Conservation (phyloP, 2,888 invertebrate species). For the Laothoe populi region DNA sequence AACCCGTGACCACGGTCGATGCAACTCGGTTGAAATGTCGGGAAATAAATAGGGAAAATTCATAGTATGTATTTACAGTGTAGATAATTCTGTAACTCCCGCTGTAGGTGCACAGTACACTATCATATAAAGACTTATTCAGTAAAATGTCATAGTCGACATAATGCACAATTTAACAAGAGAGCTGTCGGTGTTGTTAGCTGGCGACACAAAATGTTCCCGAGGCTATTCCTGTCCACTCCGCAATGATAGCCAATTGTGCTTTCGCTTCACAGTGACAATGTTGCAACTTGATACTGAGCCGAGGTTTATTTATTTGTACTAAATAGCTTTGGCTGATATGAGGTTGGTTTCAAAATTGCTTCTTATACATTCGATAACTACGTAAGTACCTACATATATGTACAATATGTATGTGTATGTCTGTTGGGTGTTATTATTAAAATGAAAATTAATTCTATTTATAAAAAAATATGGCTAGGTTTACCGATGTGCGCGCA, state of each 20-base stretch:
- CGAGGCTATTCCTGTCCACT: constrained; percentile 19
- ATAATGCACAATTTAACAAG: constrained; percentile 47
- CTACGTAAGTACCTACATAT: neutral
- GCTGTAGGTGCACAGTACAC: neutral
- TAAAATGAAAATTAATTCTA: no score
- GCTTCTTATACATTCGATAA: neutral
- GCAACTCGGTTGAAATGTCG: no score
- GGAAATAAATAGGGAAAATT: no score
- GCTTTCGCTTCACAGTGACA: constrained; percentile 11
- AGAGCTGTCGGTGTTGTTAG: constrained; percentile 38
- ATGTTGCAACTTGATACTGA: constrained; percentile 25
- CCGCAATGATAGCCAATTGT: constrained; percentile 22
- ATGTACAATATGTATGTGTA: no score
- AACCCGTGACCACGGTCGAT: no score
- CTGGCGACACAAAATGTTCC: constrained; percentile 21
- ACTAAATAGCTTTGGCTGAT: neutral
- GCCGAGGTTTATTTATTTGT: neutral
- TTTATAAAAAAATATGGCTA: no score
- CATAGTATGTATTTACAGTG: no score
- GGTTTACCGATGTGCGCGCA: no score
- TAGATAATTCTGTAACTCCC: neutral
- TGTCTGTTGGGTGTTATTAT: no score
- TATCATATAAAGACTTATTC: neutral
- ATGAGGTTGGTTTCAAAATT: neutral
- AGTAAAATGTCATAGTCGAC: constrained; percentile 34